Evolutionary conservation across 2,888 invertebrate genomes (phyloP), one percentile per base, ranked within the genome.

Genomic region (Coelopa pilipes): DNA sequence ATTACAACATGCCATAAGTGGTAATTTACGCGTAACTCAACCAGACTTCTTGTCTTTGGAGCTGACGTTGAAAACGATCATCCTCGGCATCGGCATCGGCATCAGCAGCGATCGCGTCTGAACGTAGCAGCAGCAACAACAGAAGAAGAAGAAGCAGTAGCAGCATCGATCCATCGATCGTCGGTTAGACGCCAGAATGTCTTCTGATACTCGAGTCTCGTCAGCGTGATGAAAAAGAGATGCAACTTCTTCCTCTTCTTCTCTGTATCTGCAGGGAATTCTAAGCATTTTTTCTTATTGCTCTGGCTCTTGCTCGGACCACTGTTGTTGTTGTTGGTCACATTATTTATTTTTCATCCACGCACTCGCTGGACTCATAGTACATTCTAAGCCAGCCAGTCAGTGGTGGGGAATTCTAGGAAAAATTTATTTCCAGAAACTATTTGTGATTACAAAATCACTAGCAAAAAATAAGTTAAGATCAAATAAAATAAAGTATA

Each of bases 1-100:
- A 71, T 63, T 65, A 55, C 71, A 71, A 71, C 71, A 65, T 71
- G 65, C 71, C 67, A 67, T 67, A 67, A 72, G 67, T 49, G 72
- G 78, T 77, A 77, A 78, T 78, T 76, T 77, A 78, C 76, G 77
- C 78, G 78, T 76, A 78, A 76, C 77, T 76, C 77, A 77, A 75
- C 77, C 72, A 78, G 78, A 78, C 78, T 78, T 77, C 77, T 76
- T 78, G 78, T 78, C 78, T 75, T 78, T 77, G 57, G 50, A 53
- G 53, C 53, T 63, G 55, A 55, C 55, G 55, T 70, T 47, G 71
- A 63, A 34, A 63, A 71, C 55, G 53, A 68, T 73, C 72, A 62
- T 76, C 75, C 50, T 77, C 76, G 65, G 62, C 71, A 24, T 66
- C 66, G 9, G 24, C 65, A 67, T 73, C 70, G 57, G 75, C 74